phyloP scores from a whole-genome alignment of 2,113 vertebrate species.

The Mesitornis unicolor region DNA sequence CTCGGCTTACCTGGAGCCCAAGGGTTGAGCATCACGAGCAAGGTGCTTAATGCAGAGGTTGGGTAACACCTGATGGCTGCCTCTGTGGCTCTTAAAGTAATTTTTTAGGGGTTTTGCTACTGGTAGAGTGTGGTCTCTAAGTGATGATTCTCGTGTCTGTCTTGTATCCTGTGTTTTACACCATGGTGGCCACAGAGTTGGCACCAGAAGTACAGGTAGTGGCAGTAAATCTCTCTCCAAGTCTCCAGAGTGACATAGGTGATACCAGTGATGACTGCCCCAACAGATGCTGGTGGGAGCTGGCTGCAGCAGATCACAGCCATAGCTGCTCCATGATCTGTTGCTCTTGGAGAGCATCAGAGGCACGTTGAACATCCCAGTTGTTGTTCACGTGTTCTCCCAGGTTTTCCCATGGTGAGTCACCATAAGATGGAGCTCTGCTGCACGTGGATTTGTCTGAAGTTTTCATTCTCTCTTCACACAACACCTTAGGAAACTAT shows the following conservation, averaged over 20 bases:
- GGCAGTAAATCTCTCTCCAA: neutral
- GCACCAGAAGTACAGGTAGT: rapidly evolving
- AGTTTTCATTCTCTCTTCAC: neutral
- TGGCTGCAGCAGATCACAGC: rapidly evolving
- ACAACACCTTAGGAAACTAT: neutral
- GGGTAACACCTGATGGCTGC: neutral
- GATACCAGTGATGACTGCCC: neutral
- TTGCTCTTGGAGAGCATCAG: neutral
- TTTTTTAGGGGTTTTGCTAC: neutral
- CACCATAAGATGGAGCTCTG: neutral
- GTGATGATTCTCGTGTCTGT: neutral
- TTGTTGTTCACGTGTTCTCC: neutral
- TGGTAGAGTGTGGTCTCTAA: neutral
- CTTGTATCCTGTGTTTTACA: neutral
- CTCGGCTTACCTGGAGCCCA: neutral
- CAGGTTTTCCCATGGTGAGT: neutral
- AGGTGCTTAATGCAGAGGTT: neutral
- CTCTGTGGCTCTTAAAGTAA: neutral
- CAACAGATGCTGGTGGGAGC: rapidly evolving
- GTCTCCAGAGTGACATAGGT: neutral
- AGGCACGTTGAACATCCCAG: neutral
- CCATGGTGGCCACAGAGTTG: neutral
- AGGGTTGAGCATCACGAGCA: neutral
- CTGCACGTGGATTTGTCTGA: neutral
- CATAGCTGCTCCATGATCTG: rapidly evolving